Evolutionary conservation across 2,797 vertebrate genomes (phyloP), one percentile per base, ranked within the genome.

Genomic region (Neopelma chrysocephalum): DNA sequence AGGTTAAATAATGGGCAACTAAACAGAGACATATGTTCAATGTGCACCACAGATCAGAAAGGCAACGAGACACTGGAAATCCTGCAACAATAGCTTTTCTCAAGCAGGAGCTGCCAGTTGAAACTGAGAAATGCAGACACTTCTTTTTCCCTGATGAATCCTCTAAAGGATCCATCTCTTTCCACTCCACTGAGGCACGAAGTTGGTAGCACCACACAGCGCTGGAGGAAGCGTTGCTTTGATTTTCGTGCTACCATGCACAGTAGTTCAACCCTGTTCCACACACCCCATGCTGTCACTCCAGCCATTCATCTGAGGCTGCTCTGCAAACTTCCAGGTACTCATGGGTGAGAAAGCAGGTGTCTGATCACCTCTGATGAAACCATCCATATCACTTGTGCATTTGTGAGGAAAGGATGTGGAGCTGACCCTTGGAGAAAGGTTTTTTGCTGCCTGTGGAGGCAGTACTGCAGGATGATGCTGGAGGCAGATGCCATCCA

Each of bases 11-110:
- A 95, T 76, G 86, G 92, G 92, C 89, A 96, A 60, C 90, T 95
- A 95, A 95, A 78, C 84, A 94, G 89, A 96, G 85, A 96, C 93
- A 85, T 93, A 94, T 95, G 94, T 93, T 95, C 91, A 85, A n/a
- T 53, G 43, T 42, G 78, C 90, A 78, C 89, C 72, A 58, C 82
- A 76, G 76, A 96, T 92, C 94, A 93, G 76, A 86, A 90, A 91
- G 83, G 78, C 90, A 87, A 87, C 0, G 3, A 93, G 90, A 82
- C 1, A 0, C 19, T 87, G 71, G 89, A 96, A 96, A 91, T 61
- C 57, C 87, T 65, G 79, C 87, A 95, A 92, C 90, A 95, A 92
- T 80, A 93, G 78, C 61, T 91, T 92, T 71, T 61, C 75, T 93
- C 61, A 45, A 53, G 83, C 51, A 72, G 69, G 40, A 94, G 56